A percentile compares a stretch with the other conserved stretches of the same genome.
Evolutionary conservation across 2,888 invertebrate species (phyloP).

Genomic region (Aphelenchoides bicaudatus): DNA sequence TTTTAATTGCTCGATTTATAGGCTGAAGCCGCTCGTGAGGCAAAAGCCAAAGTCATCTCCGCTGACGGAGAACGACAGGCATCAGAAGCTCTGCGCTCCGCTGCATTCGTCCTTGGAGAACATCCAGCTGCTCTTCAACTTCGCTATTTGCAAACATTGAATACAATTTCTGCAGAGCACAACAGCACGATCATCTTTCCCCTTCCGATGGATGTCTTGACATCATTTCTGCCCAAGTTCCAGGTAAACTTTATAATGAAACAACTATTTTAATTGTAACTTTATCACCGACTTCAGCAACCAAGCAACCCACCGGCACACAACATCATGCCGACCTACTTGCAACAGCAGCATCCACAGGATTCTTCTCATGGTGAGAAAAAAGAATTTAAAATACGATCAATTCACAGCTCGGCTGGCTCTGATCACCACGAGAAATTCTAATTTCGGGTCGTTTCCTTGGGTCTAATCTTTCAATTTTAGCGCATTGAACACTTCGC

Average conservation of each 20-base stretch:
- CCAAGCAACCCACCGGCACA: background rate
- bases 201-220: slow-evolving; percentile 67
- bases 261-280: too few species aligned
- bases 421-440: background rate
- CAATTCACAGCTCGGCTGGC: background rate
- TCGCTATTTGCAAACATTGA: slow-evolving; percentile 74
- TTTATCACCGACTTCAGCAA: too few species aligned
- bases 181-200: slow-evolving; percentile 97
- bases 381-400: background rate
- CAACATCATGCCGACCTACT: background rate
- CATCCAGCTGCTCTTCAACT: slow-evolving; percentile 76
- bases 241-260: too few species aligned
- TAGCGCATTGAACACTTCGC: too few species aligned
- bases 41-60: slow-evolving; percentile 44
- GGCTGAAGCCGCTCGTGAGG: slow-evolving; percentile 41
- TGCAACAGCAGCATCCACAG: slow-evolving; percentile 3
- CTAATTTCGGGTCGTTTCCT: background rate
- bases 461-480: too few species aligned
- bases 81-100: slow-evolving; percentile 77
- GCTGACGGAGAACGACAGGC: slow-evolving; percentile 64
- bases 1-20: too few species aligned
- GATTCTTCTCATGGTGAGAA: background rate
- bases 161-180: slow-evolving; percentile 83
- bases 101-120: slow-evolving; percentile 77
- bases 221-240: slow-evolving; percentile 1